Evolutionary conservation across 1,140 invertebrate species (phyloP).

Genomic region (Caenorhabditis remanei): DNA sequence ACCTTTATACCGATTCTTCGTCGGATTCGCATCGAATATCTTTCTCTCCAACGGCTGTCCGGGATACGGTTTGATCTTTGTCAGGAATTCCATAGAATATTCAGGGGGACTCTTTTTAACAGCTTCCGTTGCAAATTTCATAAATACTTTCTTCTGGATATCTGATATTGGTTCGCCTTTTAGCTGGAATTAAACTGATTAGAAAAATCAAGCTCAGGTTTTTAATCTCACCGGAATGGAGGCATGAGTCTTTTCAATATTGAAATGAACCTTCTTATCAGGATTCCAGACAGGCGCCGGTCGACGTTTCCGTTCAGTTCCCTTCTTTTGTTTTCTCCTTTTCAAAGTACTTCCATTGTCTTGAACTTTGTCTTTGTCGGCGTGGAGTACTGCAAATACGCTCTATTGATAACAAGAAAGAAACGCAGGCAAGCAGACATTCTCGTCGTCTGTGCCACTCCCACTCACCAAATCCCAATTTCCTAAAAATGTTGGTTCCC

Average conservation of each 20-base stretch:
- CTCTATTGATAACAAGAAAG: not conserved
- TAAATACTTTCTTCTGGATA: conserved; percentile 31
- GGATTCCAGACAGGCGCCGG: not conserved
- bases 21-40: conserved; percentile 39
- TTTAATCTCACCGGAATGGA: not conserved
- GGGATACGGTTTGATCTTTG: conserved; percentile 26
- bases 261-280: conserved; percentile 35
- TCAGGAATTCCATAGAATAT: conserved; percentile 16
- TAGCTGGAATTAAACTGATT: not conserved
- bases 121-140: conserved; percentile 29
- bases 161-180: conserved; percentile 26
- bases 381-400: not conserved
- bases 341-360: conserved; percentile 12
- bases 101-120: conserved; percentile 27
- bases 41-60: conserved; percentile 5
- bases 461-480: conserved; percentile 31
- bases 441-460: too few species aligned
- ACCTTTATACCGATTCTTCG: conserved; percentile 43
- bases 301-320: not conserved
- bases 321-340: conserved; percentile 14
- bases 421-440: too few species aligned
- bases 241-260: not conserved
- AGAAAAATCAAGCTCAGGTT: not conserved
- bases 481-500: not conserved
- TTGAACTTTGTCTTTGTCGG: not conserved